These are phyloP conservation scores for Glaucomys volans DNA, from an alignment of 2,113 vertebrate species.

Conservation along the genomic window DNA sequence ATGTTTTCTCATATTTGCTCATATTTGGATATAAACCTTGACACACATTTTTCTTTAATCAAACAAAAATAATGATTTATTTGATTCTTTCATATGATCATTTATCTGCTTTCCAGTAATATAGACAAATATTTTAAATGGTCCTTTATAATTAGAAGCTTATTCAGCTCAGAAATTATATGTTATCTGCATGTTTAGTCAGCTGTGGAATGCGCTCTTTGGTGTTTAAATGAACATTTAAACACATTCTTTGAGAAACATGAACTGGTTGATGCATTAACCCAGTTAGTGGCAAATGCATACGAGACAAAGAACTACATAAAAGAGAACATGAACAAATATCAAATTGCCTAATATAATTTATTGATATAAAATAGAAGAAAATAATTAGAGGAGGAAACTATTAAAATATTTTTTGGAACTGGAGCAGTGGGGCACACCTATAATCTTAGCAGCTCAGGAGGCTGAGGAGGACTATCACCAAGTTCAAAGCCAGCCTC, in stretches of 20 bases:
- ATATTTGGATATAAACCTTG: neutral
- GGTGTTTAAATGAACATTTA: neutral
- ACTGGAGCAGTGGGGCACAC: too few species aligned
- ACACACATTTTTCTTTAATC: neutral
- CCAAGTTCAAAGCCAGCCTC: too few species aligned
- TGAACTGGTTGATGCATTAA: neutral
- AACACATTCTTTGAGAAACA: neutral
- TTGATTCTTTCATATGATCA: neutral
- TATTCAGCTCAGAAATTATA: neutral
- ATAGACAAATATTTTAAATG: neutral
- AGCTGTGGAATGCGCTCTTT: neutral
- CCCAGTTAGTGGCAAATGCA: neutral
- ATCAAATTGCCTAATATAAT: neutral
- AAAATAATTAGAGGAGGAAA: neutral
- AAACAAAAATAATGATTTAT: neutral
- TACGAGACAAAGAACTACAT: neutral
- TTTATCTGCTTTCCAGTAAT: neutral
- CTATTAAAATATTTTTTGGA: neutral
- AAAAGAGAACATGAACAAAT: neutral
- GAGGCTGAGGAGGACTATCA: too few species aligned
- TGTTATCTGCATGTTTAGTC: neutral
- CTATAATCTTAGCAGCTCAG: too few species aligned
- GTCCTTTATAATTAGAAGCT: neutral
- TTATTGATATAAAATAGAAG: neutral
- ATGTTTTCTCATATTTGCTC: neutral